Conservation (phyloP, 2,797 vertebrate genomes). For the Staurois parvus region DNA sequence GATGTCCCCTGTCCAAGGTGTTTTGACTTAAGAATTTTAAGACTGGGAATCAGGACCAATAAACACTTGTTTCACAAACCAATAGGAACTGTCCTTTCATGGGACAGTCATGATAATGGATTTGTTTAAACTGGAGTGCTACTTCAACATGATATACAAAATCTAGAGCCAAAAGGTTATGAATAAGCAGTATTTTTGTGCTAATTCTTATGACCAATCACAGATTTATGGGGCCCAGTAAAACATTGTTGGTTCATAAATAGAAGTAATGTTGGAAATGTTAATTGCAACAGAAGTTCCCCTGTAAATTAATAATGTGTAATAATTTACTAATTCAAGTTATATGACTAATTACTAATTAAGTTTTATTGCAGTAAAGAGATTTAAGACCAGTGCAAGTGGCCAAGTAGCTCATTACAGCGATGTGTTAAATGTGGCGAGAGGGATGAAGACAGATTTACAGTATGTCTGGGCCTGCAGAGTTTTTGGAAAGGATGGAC, state of each 20-base stretch:
- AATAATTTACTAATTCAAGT: constrained; percentile 52
- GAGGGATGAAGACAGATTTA: constrained; percentile 43
- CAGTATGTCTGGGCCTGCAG: constrained; percentile 18
- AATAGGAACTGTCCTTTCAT: background rate
- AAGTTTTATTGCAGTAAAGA: constrained; percentile 48
- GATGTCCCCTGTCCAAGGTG: too few species aligned
- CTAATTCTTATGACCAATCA: constrained; percentile 7
- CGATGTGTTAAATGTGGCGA: constrained; percentile 15
- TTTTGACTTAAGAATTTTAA: too few species aligned
- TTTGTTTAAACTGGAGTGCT: background rate
- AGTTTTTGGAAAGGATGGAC: constrained; percentile 32
- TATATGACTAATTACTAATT: constrained; percentile 51
- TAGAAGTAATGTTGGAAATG: constrained; percentile 42
- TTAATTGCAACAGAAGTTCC: constrained; percentile 44
- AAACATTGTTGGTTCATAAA: constrained; percentile 49
- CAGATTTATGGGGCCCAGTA: constrained; percentile 41
- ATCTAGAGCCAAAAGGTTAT: background rate
- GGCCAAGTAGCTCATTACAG: constrained; percentile 39
- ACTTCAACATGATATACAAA: background rate
- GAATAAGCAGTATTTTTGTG: constrained; percentile 21
- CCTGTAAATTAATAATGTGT: constrained; percentile 54
- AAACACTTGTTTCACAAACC: too few species aligned
- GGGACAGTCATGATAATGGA: background rate
- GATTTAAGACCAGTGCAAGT: constrained; percentile 35
- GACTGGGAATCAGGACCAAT: too few species aligned